A percentile compares a stretch with the other conserved stretches of the same genome.
Evolutionary conservation across 2,113 vertebrate genomes (phyloP).

Genomic region (Pterophyllum scalare): DNA sequence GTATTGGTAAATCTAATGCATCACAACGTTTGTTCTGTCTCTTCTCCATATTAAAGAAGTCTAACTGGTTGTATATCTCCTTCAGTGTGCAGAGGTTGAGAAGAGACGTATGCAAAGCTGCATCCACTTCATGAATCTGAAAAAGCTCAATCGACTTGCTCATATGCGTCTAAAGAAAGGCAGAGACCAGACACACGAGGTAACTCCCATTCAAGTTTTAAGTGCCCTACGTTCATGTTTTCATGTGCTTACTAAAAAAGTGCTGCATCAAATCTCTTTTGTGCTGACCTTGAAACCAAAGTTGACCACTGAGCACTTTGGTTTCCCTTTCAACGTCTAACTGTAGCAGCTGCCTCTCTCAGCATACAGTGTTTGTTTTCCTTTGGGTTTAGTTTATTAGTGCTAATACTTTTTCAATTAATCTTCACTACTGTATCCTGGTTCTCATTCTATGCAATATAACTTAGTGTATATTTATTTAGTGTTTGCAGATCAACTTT

Average conservation of each 20-base stretch:
- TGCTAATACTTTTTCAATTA: not conserved
- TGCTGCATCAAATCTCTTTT: not conserved
- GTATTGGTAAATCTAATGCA: not conserved
- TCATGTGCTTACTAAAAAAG: not conserved
- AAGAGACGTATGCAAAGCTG: conserved; percentile 90
- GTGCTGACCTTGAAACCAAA: conserved; percentile 32
- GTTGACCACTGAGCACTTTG: conserved; percentile 18
- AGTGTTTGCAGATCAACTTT: not conserved
- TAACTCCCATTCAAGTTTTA: conserved; percentile 49
- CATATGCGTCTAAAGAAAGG: conserved; percentile 95
- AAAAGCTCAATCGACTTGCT: conserved; percentile 96
- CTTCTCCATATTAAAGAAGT: not conserved
- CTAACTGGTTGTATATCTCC: conserved; percentile 1
- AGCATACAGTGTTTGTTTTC: not conserved
- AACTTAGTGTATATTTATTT: not conserved
- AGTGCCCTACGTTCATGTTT: not conserved
- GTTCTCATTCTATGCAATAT: not conserved
- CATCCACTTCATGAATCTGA: conserved; percentile 96
- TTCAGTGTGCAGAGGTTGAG: conserved; percentile 88
- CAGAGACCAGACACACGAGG: conserved; percentile 97
- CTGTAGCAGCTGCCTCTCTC: conserved; percentile 21
- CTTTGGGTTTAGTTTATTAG: not conserved
- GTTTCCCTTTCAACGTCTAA: conserved; percentile 1
- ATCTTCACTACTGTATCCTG: not conserved
- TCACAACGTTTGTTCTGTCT: not conserved